Conservation (phyloP, 2,888 invertebrate genomes). For the Caenorhabditis sp. region DNA sequence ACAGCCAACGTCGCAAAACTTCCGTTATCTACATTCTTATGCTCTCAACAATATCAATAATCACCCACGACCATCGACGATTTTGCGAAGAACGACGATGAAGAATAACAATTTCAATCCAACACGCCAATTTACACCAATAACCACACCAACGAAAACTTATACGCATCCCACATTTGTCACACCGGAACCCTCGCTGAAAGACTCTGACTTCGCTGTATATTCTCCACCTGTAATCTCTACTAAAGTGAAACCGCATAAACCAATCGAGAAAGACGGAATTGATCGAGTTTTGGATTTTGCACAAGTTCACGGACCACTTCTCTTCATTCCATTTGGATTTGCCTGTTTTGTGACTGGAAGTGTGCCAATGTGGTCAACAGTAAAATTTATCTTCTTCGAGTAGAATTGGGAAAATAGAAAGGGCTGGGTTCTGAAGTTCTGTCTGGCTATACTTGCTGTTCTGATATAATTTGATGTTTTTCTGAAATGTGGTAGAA, state of each 20-base stretch:
- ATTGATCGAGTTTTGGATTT: slow-evolving; percentile 11
- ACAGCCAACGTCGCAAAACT: slow-evolving; percentile 11
- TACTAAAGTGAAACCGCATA: neutral
- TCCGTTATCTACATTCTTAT: slow-evolving; percentile 31
- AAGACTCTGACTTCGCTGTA: slow-evolving; percentile 6
- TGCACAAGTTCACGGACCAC: slow-evolving; percentile 18
- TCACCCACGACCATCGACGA: slow-evolving; percentile 14
- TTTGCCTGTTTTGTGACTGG: slow-evolving; percentile 29
- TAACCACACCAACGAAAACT: slow-evolving; percentile 5
- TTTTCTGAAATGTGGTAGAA: no score
- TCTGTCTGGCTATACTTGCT: no score
- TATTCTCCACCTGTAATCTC: slow-evolving; percentile 22
- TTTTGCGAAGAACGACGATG: slow-evolving; percentile 33
- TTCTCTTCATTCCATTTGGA: slow-evolving; percentile 13
- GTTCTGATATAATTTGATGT: no score
- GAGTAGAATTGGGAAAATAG: neutral
- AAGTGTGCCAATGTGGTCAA: slow-evolving; percentile 14
- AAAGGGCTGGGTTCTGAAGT: no score
- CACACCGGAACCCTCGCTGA: slow-evolving; percentile 27
- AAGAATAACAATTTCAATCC: slow-evolving; percentile 1
- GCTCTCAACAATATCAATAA: slow-evolving; percentile 25
- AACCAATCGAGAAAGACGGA: slow-evolving; percentile 6
- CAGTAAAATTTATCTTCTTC: neutral
- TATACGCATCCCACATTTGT: slow-evolving; percentile 10
- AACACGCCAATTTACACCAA: neutral